Conservation (phyloP, 2,113 vertebrate species). For the Chlamydotis undulata region DNA sequence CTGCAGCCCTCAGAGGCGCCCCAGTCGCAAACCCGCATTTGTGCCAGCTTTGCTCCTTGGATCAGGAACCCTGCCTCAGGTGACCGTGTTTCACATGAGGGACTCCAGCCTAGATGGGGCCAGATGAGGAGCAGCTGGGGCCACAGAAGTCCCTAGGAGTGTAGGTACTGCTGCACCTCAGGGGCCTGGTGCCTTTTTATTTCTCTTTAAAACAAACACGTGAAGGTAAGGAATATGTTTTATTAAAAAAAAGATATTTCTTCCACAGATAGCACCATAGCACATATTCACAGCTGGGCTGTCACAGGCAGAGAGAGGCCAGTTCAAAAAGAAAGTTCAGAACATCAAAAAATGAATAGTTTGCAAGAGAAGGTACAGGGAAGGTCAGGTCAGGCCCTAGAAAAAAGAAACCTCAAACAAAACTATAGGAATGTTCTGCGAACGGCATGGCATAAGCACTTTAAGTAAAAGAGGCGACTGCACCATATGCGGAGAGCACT, state of each 20-base stretch:
- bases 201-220: not conserved
- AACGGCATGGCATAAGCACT: not conserved
- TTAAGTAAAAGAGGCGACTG: not conserved
- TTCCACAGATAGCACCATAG: not conserved
- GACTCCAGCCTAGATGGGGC: not conserved
- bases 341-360: not conserved
- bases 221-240: not conserved
- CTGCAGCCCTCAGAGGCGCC: not conserved
- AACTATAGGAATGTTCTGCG: not conserved
- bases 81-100: fast-evolving
- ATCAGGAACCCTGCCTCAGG: fast-evolving
- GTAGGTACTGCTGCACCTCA: fast-evolving
- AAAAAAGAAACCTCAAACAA: not conserved
- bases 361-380: not conserved
- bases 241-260: not conserved
- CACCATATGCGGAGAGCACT: fast-evolving
- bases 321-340: not conserved
- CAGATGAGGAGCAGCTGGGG: not conserved
- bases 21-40: fast-evolving
- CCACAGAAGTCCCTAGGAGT: not conserved
- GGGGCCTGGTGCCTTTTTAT: not conserved
- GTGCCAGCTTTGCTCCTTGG: not conserved
- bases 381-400: not conserved
- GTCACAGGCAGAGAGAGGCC: not conserved
- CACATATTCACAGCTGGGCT: not conserved